Percentiles rank a stretch among this genome's conserved stretches.
Evolutionary conservation across 2,888 invertebrate species (phyloP).

Genomic region (Exocentrus adspersus): DNA sequence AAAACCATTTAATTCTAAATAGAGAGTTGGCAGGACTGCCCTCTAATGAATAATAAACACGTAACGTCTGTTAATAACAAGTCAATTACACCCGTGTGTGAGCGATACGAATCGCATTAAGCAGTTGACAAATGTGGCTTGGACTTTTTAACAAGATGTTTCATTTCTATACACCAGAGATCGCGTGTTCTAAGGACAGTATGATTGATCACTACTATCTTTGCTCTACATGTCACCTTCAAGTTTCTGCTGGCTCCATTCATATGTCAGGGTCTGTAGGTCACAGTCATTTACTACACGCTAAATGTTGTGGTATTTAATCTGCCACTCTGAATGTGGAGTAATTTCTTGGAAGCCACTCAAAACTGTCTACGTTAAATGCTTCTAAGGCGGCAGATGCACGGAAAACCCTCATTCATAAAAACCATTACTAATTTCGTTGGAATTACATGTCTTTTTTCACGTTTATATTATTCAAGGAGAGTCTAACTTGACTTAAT

Average conservation of each 20-base stretch:
- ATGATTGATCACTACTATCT: slow-evolving; percentile 26
- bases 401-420: slow-evolving; percentile 15
- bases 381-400: slow-evolving; percentile 8
- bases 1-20: slow-evolving; percentile 9
- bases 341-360: slow-evolving; percentile 25
- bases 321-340: slow-evolving; percentile 21
- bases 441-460: neutral
- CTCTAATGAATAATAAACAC: slow-evolving; percentile 19
- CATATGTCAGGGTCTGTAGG: slow-evolving; percentile 27
- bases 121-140: slow-evolving; percentile 41
- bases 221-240: slow-evolving; percentile 24
- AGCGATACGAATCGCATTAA: slow-evolving; percentile 40
- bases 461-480: neutral
- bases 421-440: slow-evolving; percentile 13
- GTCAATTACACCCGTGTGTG: slow-evolving; percentile 27
- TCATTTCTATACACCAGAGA: slow-evolving; percentile 27
- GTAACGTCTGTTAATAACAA: slow-evolving; percentile 5
- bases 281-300: slow-evolving; percentile 25
- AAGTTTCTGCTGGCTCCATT: slow-evolving; percentile 23
- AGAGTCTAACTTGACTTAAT: too few species aligned
- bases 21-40: slow-evolving; percentile 5
- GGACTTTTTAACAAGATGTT: slow-evolving; percentile 38
- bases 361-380: slow-evolving; percentile 14
- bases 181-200: slow-evolving; percentile 24
- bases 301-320: slow-evolving; percentile 24